Evolutionary conservation across 2,797 vertebrate species (phyloP).

Genomic region (Cottoperca gobio): DNA sequence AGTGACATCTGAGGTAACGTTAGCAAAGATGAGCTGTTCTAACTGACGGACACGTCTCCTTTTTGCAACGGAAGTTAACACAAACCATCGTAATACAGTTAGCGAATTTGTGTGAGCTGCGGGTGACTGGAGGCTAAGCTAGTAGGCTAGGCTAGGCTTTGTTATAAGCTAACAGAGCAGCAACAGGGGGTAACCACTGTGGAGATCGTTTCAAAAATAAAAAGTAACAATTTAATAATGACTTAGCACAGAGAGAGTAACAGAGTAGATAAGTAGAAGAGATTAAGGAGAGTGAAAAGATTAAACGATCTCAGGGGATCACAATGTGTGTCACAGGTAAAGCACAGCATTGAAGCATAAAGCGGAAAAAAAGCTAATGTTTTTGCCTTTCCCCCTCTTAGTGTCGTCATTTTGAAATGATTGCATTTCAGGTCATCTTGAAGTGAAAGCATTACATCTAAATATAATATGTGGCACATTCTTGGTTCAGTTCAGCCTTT

Average conservation of each 20-base stretch:
- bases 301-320: not conserved
- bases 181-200: not conserved
- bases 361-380: not conserved
- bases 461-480: not conserved
- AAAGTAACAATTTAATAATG: not conserved
- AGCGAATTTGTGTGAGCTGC: not conserved
- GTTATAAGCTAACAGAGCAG: not conserved
- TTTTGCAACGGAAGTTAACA: not conserved
- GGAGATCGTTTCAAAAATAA: not conserved
- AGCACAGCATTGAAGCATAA: not conserved
- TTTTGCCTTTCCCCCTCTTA: not conserved
- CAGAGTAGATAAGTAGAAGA: not conserved
- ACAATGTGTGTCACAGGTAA: not conserved
- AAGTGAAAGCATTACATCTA: not conserved
- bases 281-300: not conserved
- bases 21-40: not conserved
- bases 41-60: too few relatives aligned
- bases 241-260: not conserved
- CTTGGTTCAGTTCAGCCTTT: conserved; percentile 12
- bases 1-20: not conserved
- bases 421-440: not conserved
- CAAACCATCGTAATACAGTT: not conserved
- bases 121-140: not conserved
- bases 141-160: not conserved
- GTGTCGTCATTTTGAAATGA: conserved; percentile 6